These are phyloP conservation scores for Heliconius ismenius DNA, from an alignment of 2,888 invertebrate species.

Conservation along the genomic window DNA sequence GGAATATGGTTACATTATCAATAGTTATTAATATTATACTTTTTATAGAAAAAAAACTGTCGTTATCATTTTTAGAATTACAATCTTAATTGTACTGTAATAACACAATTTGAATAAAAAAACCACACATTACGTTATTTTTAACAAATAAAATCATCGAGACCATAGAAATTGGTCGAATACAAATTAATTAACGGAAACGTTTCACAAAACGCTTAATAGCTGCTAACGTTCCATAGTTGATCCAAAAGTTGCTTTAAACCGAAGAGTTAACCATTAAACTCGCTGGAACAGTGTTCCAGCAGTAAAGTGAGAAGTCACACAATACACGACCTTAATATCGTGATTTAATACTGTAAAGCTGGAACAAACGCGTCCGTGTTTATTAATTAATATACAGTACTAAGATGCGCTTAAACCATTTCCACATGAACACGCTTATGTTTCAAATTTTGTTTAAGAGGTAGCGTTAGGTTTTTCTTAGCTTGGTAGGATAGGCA, in stretches of 20 bases:
- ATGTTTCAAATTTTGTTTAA: slow-evolving; percentile 18
- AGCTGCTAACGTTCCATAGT: slow-evolving; percentile 39
- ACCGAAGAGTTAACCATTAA: slow-evolving; percentile 16
- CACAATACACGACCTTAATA: slow-evolving; percentile 4
- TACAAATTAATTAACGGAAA: slow-evolving; percentile 36
- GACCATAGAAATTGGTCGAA: slow-evolving; percentile 23
- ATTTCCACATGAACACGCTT: slow-evolving; percentile 32
- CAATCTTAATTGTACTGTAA: not conserved
- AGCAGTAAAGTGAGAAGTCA: slow-evolving; percentile 3
- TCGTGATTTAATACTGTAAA: slow-evolving; percentile 12
- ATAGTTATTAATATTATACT: not conserved
- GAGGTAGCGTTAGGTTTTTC: too few relatives aligned
- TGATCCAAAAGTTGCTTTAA: slow-evolving; percentile 17
- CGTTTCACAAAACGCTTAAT: slow-evolving; percentile 36
- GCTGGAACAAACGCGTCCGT: slow-evolving; percentile 16
- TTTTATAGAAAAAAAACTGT: too few relatives aligned
- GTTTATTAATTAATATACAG: slow-evolving; percentile 37
- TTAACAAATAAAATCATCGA: slow-evolving; percentile 22
- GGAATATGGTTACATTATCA: not conserved
- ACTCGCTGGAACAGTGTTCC: not conserved
- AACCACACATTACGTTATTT: slow-evolving; percentile 9
- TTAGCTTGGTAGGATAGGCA: too few relatives aligned
- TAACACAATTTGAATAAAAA: not conserved
- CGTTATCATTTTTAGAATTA: not conserved
- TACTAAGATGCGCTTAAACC: slow-evolving; percentile 23